These are phyloP conservation scores for Drosophila picticornis DNA, from an alignment of 2,888 invertebrate genomes.

Conservation along the genomic window DNA sequence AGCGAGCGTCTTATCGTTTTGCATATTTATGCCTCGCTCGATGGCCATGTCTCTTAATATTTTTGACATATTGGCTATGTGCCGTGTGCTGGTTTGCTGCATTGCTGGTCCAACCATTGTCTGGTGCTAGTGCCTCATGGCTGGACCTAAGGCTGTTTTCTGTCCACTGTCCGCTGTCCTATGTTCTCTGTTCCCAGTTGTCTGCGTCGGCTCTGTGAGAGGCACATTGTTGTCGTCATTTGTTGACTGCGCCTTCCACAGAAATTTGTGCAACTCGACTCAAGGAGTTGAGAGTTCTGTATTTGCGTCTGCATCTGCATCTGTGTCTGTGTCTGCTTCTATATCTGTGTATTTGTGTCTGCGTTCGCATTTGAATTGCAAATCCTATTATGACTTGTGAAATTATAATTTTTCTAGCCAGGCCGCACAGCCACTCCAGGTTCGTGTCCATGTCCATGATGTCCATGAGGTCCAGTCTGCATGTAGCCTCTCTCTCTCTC, in stretches of 20 bases:
- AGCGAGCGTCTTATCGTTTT: constrained; percentile 71
- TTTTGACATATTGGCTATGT: constrained; percentile 83
- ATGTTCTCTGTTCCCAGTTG: constrained; percentile 13
- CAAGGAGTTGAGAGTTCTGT: constrained; percentile 59
- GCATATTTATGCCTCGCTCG: constrained; percentile 75
- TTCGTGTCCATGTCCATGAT: constrained; percentile 51
- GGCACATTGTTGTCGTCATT: constrained; percentile 77
- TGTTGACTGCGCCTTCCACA: constrained; percentile 75
- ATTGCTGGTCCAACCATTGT: constrained; percentile 51
- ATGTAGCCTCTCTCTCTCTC: constrained; percentile 5
- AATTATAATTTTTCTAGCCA: constrained; percentile 82
- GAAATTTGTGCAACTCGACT: constrained; percentile 71
- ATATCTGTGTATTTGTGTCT: constrained; percentile 60
- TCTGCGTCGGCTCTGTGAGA: constrained; percentile 36
- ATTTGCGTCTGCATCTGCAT: constrained; percentile 46
- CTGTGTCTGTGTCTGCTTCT: constrained; percentile 12
- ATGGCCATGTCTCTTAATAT: constrained; percentile 80
- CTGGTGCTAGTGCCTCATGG: constrained; percentile 30
- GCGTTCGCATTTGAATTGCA: constrained; percentile 80
- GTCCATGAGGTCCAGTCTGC: constrained; percentile 46
- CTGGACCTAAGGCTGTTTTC: constrained; percentile 33
- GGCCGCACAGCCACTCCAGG: constrained; percentile 69
- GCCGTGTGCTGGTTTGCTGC: constrained; percentile 15
- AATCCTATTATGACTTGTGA: constrained; percentile 82
- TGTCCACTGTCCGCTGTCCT: constrained; percentile 19